Conservation (phyloP, 2,888 invertebrate genomes). For the Pocota personata region DNA sequence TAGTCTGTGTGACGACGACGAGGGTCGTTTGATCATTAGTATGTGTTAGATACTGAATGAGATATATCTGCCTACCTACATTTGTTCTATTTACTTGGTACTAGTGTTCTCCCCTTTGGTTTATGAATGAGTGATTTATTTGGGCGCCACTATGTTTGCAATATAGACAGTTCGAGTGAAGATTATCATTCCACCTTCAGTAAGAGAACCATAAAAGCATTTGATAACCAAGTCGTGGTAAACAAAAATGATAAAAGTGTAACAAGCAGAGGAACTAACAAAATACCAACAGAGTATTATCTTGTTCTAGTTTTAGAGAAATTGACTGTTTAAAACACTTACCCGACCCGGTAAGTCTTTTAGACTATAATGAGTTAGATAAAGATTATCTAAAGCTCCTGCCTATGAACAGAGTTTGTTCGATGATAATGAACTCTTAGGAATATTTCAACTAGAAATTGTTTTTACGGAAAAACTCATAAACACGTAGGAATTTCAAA, state of each 20-base stretch:
- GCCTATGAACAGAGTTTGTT: no score
- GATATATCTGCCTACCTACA: constrained; percentile 10
- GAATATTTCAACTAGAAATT: no score
- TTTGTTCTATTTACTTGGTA: constrained; percentile 40
- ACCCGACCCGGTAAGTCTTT: no score
- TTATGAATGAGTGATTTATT: constrained; percentile 50
- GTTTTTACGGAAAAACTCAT: no score
- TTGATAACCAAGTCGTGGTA: not conserved
- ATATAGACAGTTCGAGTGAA: not conserved
- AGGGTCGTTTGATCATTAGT: constrained; percentile 44
- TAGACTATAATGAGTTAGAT: no score
- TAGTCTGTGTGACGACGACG: constrained; percentile 50
- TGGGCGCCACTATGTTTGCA: constrained; percentile 52
- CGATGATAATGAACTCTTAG: no score
- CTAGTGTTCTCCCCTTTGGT: constrained; percentile 25
- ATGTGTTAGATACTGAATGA: constrained; percentile 1
- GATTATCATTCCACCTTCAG: not conserved
- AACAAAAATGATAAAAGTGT: constrained; percentile 19
- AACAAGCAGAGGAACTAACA: not conserved
- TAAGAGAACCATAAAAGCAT: not conserved
- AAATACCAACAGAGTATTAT: not conserved
- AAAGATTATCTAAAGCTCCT: no score
- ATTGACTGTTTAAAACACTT: no score
- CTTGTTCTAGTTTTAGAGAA: not conserved
- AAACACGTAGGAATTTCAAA: no score